phyloP scores from a whole-genome alignment of 2,797 vertebrate species.

The Gambelia wislizenii region DNA sequence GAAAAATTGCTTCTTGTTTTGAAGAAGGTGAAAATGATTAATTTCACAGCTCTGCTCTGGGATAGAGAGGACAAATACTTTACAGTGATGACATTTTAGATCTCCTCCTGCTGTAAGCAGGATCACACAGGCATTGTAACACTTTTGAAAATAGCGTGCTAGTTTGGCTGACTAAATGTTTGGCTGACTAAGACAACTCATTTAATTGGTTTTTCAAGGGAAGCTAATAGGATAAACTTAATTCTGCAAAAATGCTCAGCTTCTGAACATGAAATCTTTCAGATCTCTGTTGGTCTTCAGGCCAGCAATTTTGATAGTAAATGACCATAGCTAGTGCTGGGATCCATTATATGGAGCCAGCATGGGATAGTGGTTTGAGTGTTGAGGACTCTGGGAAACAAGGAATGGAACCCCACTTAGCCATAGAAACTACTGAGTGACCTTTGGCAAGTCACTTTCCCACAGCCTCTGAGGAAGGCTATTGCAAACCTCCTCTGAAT shows the following conservation, averaged over 20 bases:
- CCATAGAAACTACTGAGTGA: too few species aligned
- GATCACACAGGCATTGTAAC: neutral
- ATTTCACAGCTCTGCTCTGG: conserved; percentile 12
- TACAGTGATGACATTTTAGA: neutral
- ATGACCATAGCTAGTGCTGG: neutral
- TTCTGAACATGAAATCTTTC: neutral
- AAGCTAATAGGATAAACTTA: neutral
- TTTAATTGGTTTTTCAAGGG: neutral
- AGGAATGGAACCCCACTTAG: too few species aligned
- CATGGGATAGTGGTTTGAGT: too few species aligned
- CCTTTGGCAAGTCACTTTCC: too few species aligned
- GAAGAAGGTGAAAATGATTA: neutral
- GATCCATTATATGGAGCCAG: neutral
- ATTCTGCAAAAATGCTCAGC: neutral
- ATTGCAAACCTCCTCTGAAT: too few species aligned
- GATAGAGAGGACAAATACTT: conserved; percentile 4
- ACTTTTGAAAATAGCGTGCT: neutral
- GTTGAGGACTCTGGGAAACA: too few species aligned
- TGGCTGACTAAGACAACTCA: too few species aligned
- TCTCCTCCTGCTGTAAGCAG: neutral
- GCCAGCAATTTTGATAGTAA: too few species aligned
- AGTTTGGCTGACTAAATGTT: conserved; percentile 15
- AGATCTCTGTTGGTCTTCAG: neutral
- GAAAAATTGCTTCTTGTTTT: neutral
- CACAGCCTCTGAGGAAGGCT: too few species aligned